These are phyloP conservation scores for Agelastica alni DNA, from an alignment of 2,888 invertebrate genomes.

Conservation along the genomic window DNA sequence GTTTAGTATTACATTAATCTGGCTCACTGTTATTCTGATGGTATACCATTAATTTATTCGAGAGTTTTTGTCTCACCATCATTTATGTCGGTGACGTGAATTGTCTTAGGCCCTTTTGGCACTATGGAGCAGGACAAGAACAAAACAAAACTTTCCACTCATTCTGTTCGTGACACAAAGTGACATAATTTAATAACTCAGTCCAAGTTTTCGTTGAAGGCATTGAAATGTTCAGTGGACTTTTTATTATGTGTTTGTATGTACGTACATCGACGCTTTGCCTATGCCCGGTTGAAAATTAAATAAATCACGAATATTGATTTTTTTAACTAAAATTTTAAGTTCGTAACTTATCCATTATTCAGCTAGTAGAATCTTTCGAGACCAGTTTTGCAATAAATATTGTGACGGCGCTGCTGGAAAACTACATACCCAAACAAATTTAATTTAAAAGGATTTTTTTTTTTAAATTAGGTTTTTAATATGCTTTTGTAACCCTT, in stretches of 20 bases:
- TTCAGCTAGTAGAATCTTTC: too few species aligned
- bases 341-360: too few species aligned
- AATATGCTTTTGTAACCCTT: too few species aligned
- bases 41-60: slow-evolving; percentile 19
- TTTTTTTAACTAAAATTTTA: too few species aligned
- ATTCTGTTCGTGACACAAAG: slow-evolving; percentile 11
- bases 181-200: slow-evolving; percentile 14
- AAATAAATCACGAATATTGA: too few species aligned
- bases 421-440: too few species aligned
- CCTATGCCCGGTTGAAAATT: too few species aligned
- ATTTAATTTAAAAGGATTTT: too few species aligned
- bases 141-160: slow-evolving; percentile 13
- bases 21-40: slow-evolving; percentile 8
- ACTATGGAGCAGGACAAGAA: slow-evolving; percentile 6
- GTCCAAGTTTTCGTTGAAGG: slow-evolving; percentile 8
- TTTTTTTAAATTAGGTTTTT: too few species aligned
- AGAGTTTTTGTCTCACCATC: slow-evolving; percentile 18
- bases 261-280: too few species aligned
- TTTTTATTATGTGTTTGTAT: slow-evolving; percentile 2
- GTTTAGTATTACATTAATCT: slow-evolving; percentile 17
- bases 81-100: slow-evolving; percentile 17
- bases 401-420: too few species aligned
- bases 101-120: slow-evolving; percentile 15
- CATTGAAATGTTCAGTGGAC: not conserved
- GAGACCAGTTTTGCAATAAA: too few species aligned